A percentile compares a stretch with the other conserved stretches of the same genome.
These are phyloP conservation scores for Anabacerthia variegaticeps DNA, from an alignment of 2,797 vertebrate genomes.

Conservation along the genomic window DNA sequence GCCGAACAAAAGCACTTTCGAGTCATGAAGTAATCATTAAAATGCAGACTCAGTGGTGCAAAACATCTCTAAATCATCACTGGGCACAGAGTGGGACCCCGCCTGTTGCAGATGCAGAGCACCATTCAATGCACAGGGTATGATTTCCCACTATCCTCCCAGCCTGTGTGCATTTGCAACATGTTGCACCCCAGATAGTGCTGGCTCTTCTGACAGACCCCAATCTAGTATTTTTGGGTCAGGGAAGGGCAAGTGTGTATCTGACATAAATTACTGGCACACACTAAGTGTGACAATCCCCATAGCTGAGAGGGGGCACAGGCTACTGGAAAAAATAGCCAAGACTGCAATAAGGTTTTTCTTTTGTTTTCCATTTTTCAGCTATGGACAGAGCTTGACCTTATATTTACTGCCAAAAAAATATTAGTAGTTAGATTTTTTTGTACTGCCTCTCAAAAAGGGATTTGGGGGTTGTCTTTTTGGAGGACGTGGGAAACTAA, in stretches of 20 bases:
- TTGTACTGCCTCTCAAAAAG: neutral
- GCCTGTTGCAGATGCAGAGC: accelerated
- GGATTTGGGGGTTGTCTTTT: neutral
- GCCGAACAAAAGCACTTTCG: neutral
- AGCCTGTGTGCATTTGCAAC: accelerated
- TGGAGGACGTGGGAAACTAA: neutral
- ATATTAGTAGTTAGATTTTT: neutral
- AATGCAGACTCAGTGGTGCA: neutral
- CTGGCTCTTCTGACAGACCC: neutral
- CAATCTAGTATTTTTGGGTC: too few relatives aligned
- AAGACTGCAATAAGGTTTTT: neutral
- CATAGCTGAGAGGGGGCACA: neutral
- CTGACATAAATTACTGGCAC: neutral
- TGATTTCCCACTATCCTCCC: neutral
- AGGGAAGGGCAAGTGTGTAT: neutral
- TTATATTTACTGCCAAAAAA: neutral
- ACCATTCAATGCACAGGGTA: neutral
- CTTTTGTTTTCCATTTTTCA: neutral
- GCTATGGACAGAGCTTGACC: neutral
- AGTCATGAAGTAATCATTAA: neutral
- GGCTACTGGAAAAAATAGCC: neutral
- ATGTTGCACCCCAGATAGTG: neutral
- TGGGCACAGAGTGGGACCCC: neutral
- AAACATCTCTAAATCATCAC: neutral
- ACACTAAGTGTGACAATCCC: neutral